phyloP scores from a whole-genome alignment of 2,113 vertebrate species.

The Axis porcinus region DNA sequence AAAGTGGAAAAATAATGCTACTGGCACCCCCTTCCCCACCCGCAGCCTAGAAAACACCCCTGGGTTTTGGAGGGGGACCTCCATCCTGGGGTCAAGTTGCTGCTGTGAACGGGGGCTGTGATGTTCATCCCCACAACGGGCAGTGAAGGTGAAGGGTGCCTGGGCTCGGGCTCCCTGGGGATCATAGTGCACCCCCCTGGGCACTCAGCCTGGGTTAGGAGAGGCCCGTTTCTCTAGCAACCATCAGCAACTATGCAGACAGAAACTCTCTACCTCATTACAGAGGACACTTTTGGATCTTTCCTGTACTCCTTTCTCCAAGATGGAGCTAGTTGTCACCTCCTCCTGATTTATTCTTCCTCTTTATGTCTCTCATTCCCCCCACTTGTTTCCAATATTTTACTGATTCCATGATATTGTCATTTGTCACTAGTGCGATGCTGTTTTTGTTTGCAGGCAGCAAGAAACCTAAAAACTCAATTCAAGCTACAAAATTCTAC shows the following conservation, averaged over 20 bases:
- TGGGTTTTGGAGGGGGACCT: not conserved
- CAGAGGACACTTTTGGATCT: not conserved
- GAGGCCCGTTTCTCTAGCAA: not conserved
- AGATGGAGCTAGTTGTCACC: not conserved
- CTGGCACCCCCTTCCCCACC: too few species aligned
- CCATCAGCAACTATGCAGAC: too few species aligned
- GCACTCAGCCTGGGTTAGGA: not conserved
- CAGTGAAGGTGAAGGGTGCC: not conserved
- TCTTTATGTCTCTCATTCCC: not conserved
- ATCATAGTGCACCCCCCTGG: not conserved
- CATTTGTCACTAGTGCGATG: not conserved
- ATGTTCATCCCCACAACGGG: not conserved
- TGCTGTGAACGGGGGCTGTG: not conserved
- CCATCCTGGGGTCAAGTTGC: not conserved
- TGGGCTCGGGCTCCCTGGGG: not conserved
- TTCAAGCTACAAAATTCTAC: not conserved
- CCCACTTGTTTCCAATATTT: not conserved
- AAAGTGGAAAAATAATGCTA: not conserved
- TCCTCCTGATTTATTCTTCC: not conserved
- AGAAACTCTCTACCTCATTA: not conserved
- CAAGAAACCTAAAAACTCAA: not conserved
- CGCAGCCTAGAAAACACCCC: not conserved
- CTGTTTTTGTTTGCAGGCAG: not conserved
- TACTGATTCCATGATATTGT: not conserved
- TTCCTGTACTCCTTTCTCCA: not conserved